These are phyloP conservation scores for Elephantulus edwardii DNA, from an alignment of 2,113 vertebrate species.

Conservation along the genomic window DNA sequence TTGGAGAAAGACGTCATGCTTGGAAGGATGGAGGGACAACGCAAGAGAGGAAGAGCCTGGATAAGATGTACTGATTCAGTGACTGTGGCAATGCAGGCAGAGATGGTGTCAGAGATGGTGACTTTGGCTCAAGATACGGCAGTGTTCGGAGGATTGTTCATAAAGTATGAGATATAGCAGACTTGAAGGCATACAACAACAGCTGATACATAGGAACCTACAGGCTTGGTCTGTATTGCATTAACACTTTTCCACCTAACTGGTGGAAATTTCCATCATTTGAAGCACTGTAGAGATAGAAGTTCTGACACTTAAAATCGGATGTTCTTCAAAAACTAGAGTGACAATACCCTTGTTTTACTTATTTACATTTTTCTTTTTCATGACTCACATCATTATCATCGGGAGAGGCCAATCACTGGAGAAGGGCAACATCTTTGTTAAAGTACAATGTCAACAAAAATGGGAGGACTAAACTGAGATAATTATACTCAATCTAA, in stretches of 20 bases:
- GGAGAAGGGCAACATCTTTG: background rate
- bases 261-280: background rate
- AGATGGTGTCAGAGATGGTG: too few relatives aligned
- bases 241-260: background rate
- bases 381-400: too few relatives aligned
- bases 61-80: too few relatives aligned
- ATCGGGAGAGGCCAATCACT: background rate
- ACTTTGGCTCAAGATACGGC: too few relatives aligned
- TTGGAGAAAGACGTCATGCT: too few relatives aligned
- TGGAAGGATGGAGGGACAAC: too few relatives aligned
- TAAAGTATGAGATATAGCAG: too few relatives aligned
- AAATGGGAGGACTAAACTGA: background rate
- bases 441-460: background rate
- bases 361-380: background rate
- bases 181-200: too few relatives aligned
- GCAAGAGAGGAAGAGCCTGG: too few relatives aligned
- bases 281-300: background rate
- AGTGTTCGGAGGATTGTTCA: too few relatives aligned
- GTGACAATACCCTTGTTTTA: background rate
- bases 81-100: too few relatives aligned
- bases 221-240: background rate
- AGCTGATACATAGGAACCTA: background rate
- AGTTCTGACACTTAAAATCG: background rate
- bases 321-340: background rate
- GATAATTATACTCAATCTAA: background rate